phyloP scores from a whole-genome alignment of 2,113 vertebrate genomes.

The Callipepla squamata region DNA sequence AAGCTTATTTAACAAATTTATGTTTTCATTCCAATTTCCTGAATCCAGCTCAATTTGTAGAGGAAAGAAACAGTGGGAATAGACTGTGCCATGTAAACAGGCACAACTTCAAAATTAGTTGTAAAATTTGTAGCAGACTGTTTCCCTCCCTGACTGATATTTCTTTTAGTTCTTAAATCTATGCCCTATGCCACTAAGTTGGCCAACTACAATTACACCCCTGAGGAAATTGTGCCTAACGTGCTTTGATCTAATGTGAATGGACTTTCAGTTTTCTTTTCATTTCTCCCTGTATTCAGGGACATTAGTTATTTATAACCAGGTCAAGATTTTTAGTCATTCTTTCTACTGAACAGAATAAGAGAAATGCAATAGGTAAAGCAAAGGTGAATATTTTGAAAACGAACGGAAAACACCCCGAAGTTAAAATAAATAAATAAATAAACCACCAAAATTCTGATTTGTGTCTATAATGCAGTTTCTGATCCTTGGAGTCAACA shows the following conservation, averaged over 20 bases:
- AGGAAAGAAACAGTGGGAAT: not conserved
- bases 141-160: not conserved
- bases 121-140: slow-evolving; percentile 2
- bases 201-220: slow-evolving; percentile 6
- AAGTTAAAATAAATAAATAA: no score
- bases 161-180: not conserved
- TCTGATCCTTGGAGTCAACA: not conserved
- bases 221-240: not conserved
- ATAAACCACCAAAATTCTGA: not conserved
- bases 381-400: not conserved
- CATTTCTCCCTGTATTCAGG: slow-evolving; percentile 28
- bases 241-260: slow-evolving; percentile 42
- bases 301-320: slow-evolving; percentile 56
- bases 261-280: slow-evolving; percentile 25
- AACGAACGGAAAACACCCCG: not conserved
- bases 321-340: slow-evolving; percentile 23
- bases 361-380: not conserved
- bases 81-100: not conserved
- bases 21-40: not conserved
- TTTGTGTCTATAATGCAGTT: not conserved
- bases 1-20: slow-evolving; percentile 1
- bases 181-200: not conserved
- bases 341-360: not conserved
- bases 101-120: slow-evolving; percentile 2
- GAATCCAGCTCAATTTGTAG: not conserved